Evolutionary conservation across 2,888 invertebrate species (phyloP), one percentile per base, ranked within the genome.

Genomic region (Ornithoptera alexandrae): DNA sequence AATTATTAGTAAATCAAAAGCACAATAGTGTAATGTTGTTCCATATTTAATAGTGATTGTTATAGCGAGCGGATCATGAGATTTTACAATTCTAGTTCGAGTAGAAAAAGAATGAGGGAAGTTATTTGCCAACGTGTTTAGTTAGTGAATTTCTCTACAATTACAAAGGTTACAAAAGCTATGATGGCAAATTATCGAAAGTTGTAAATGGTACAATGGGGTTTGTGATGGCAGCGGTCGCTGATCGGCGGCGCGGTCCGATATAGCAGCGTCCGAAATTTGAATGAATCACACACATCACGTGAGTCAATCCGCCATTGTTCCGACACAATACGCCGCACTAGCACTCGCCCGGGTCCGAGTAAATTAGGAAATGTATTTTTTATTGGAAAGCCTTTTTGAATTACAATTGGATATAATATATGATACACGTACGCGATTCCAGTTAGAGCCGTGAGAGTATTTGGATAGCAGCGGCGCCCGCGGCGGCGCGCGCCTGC

Each of bases 321-420:
- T 91, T 89, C 87, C 79, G 80, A 80, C 79, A 85, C 86, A 88
- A 87, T 88, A 84, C 86, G 76, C 73, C 72, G 80, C 80, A 81
- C 79, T 81, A 81, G 81, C 79, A 80, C 67, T 61, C 70, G 70
- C 22, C 63, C 79, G 78, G 75, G 78, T 79, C 78, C 79, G 77
- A 84, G 90, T 91, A 89, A 91, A 90, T 92, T 92, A 90, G 91
- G 92, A 89, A 90, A 92, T 88, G 90, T 86, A 81, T 88, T 89
- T 90, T 92, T 90, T 91, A 90, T 90, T 89, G 84, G n/a, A 84
- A 86, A 85, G 83, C 83, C 85, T 84, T 84, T 79, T 80, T 76
- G 90, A 90, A 90, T 91, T 83, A 87, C 86, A 91, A 90, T 88
- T 85, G 87, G 79, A 75, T 78, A 79, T 79, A 80, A 81, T 84